phyloP scores from a whole-genome alignment of 1,140 invertebrate genomes.

The Anastrepha obliqua region DNA sequence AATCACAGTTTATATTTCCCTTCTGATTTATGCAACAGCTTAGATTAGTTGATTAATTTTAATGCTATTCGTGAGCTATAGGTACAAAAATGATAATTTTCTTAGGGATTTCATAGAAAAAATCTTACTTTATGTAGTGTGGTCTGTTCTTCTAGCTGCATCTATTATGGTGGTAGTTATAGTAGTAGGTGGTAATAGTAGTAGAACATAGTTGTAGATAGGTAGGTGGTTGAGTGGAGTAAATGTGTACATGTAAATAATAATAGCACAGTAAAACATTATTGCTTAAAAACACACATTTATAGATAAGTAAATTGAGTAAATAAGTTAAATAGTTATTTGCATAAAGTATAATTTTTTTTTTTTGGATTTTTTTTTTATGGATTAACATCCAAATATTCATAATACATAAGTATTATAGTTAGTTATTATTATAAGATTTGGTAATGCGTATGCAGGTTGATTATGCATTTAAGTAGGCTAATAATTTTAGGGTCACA shows the following conservation, averaged over 20 bases:
- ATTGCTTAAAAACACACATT: slow-evolving; percentile 47
- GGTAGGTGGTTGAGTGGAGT: slow-evolving; percentile 45
- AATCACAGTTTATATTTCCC: not conserved
- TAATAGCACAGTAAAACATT: slow-evolving; percentile 47
- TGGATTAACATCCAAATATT: not conserved
- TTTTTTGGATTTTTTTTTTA: slow-evolving; percentile 13
- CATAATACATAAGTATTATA: not conserved
- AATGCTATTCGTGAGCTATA: not conserved
- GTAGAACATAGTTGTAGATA: slow-evolving; percentile 53
- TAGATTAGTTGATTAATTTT: not conserved
- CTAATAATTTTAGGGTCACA: slow-evolving; percentile 14
- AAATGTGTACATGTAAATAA: slow-evolving; percentile 19
- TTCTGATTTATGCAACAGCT: too few relatives aligned
- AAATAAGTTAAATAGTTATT: slow-evolving; percentile 13
- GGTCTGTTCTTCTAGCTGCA: slow-evolving; percentile 74
- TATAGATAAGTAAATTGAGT: slow-evolving; percentile 29
- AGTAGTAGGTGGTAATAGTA: slow-evolving; percentile 56
- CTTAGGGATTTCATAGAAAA: slow-evolving; percentile 45
- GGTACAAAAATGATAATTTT: not conserved
- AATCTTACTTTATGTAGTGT: slow-evolving; percentile 74
- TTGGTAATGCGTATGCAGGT: not conserved
- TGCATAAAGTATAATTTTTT: slow-evolving; percentile 1
- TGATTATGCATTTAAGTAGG: not conserved
- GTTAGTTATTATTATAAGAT: not conserved
- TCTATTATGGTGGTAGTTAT: slow-evolving; percentile 63